phyloP scores from a whole-genome alignment of 1,140 invertebrate species.

The Cydia strobilella region DNA sequence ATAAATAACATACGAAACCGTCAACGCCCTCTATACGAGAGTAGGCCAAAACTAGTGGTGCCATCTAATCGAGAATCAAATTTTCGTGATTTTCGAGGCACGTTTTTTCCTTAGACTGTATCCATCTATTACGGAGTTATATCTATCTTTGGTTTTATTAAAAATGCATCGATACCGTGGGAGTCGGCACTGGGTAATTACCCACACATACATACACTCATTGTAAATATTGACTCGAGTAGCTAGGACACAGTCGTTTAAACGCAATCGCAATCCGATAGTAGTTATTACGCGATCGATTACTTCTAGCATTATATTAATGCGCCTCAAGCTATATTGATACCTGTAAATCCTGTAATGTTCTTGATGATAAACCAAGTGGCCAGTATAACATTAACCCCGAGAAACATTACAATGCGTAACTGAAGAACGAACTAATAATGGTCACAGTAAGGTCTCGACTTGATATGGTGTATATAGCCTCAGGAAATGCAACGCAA shows the following conservation, averaged over 20 bases:
- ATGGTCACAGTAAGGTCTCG: background rate
- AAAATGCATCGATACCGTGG: constrained; percentile 17
- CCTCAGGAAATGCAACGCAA: constrained; percentile 13
- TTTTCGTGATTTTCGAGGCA: too few species aligned
- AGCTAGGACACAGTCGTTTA: background rate
- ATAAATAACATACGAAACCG: too few species aligned
- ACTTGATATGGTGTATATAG: background rate
- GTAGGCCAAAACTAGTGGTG: too few species aligned
- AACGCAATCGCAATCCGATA: background rate
- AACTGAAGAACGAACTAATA: background rate
- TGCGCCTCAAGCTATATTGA: background rate
- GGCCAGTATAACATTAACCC: background rate
- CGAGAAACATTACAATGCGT: background rate
- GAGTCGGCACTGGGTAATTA: constrained; percentile 21
- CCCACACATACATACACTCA: background rate
- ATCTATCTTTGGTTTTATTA: constrained; percentile 12
- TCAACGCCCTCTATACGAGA: too few species aligned
- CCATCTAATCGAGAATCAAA: too few species aligned
- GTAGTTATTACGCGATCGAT: constrained; percentile 14
- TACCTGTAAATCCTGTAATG: background rate
- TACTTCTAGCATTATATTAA: constrained; percentile 4
- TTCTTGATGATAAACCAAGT: background rate
- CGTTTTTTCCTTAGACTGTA: too few species aligned
- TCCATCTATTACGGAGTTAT: too few species aligned
- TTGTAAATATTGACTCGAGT: constrained; percentile 24